Base-by-base conservation (phyloP, 2,797 vertebrate genomes). In the Neopelma chrysocephalum region DNA sequence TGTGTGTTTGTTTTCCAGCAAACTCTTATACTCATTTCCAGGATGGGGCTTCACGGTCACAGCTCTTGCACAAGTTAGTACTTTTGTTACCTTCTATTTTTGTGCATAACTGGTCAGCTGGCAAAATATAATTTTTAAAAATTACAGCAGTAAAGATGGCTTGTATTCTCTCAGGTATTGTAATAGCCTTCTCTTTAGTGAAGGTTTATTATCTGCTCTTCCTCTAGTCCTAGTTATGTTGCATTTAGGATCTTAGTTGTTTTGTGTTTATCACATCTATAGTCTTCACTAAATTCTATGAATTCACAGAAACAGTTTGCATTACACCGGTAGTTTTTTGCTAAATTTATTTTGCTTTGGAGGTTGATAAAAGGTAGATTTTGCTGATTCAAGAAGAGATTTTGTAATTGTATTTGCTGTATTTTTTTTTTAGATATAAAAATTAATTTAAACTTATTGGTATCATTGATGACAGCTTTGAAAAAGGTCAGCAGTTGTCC, bases 11-110 rank as follows among this genome's bases (percentile, higher is more conserved):
- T 92, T 61, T 96, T 95, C 13, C 97, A 99, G 99, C 97, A 99
- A 99, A 95, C 97, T 99, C 86, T 87, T 99, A 5, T 99, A 98
- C 96, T 98, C 98, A 0, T 99, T 99, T 94, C 80, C 98, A 32
- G 99, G 99, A 66, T 99, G 99, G 99, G 97, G 96, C 22, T 97
- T 97, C 32, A 98, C 98, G 9, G 98, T 99, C 89, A 99, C 99
- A 34, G 98, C 97, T 71, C 98, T 99, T 94, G 98, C 99, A 93
- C 99, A 99, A 98, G 99, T 99, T 94, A 94, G 98, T 97, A 58
- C 71, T 90, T 96, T 90, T 94, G 8, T 6, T 75, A 11, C 21
- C 40, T 87, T 90, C 58, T 80, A 36, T 31, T 94, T 77, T 71
- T 34, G 31, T 77, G 27, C 2, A 1, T 61, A 72, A 36, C 26